Evolutionary conservation across 2,797 vertebrate species (phyloP), one percentile per base, ranked within the genome.

Genomic region (Danio choprae): DNA sequence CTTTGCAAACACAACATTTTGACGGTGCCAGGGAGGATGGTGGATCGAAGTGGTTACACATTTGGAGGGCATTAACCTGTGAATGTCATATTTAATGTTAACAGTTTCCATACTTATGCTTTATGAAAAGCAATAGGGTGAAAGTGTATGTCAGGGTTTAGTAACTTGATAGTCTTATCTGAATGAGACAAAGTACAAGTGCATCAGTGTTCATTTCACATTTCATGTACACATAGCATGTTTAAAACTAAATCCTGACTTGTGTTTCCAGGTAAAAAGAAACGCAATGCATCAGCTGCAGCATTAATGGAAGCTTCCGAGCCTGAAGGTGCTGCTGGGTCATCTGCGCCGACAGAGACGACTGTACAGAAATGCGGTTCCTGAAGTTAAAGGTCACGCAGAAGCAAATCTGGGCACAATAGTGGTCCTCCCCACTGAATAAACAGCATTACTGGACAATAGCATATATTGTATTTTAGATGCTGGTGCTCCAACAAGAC

Each of bases 361-460:
- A 48, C 84, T 13, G 48, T 89, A 68, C 77, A 91, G 81, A 87
- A 87, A 63, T 87, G 64, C 76, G 84, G 89, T 43, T 85, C 90
- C 81, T 93, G 91, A 94, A 20, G 51, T 86, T 92, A 93, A 90
- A 88, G 60, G 76, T 80, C 82, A 84, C 4, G 18, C 86, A 83
- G 87, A 83, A 85, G 65, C 41, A 77, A 68, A 73, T 68, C 75
- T 85, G 74, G 79, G 22, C 72, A 59, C 51, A 81, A 62, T 1
- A 4, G 12, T 36, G 16, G 44, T 44, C 43, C 7, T 48, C 41
- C 4, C 18, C 16, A 15, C 58, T 48, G 18, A 41, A 20, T 22
- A 12, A 51, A 18, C 16, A n/a, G 48, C 50, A n/a, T 70, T n/a
- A 6, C 16, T 48, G 12, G 20, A 67, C 7, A 10, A 2, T 15